Evolutionary conservation across 1,140 invertebrate genomes (phyloP), one percentile per base, ranked within the genome.

Genomic region (Macrobrachium nipponense): DNA sequence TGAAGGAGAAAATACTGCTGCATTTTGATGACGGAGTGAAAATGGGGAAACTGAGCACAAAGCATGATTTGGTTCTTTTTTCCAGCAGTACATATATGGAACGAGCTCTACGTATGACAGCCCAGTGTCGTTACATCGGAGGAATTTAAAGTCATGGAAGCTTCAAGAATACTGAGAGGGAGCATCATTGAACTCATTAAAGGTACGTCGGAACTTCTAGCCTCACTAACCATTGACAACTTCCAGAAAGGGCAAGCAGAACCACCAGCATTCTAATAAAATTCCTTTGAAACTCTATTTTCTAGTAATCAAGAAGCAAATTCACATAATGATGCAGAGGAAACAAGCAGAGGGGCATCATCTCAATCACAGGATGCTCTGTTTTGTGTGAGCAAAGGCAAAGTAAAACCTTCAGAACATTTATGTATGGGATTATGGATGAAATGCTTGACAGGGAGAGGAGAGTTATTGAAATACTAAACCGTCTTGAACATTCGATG

Each of bases 81-180:
- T 17, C 17, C 23, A 73, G 23, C 70, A 73, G 27, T 73, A 27
- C 27, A 14, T 73, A 14, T 15, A 73, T 17, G 27, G 70, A 73
- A 14, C 14, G 11, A 78, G 75, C 70, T 73, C 70, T 27, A 12
- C 70, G 27, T 14, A 73, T 73, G 27, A 23, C 70, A n/a, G 70
- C 70, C 27, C 70, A 73, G 17, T 73, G 70, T 27, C 17, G 51
- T 23, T n/a, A 51, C 44, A 43, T 58, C 75, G 10, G 36, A 78
- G 51, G 18, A 78, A 59, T 78, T 78, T 78, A 78, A 17, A 14
- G 75, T 78, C 11, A 58, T 78, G 44, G 75, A 78, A 78, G 75
- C 75, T 17, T 14, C 70, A 14, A 14, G 23, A 62, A 62, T 62
- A 62, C n/a, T 62, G n/a, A 12, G 61, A n/a, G n/a, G 12, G 12